Conservation (phyloP, 37 sponge, comb jelly and placozoan species). For the Crambe crambe region DNA sequence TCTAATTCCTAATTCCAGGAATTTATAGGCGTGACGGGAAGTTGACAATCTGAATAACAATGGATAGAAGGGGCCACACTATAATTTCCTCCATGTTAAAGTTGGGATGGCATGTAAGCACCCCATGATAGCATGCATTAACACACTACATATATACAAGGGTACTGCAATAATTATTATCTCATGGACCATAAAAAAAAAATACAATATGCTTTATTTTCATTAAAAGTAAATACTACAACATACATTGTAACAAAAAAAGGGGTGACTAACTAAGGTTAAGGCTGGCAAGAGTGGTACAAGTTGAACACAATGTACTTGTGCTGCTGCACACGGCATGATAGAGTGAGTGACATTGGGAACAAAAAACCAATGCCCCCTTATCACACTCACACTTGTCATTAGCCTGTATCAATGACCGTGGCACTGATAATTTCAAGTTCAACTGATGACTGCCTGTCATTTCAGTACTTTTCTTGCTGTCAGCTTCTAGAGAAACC, state of each 20-base stretch:
- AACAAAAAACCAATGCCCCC: slow-evolving; percentile 28
- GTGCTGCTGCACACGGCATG: slow-evolving; percentile 10
- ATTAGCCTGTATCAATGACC: slow-evolving; percentile 27
- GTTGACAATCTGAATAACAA: too few species aligned
- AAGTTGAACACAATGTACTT: slow-evolving; percentile 1
- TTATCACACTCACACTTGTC: slow-evolving; percentile 15
- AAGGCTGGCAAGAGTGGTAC: background rate
- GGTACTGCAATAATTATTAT: too few species aligned
- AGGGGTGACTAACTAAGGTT: background rate
- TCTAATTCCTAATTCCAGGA: too few species aligned
- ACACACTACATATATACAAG: too few species aligned
- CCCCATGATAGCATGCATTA: too few species aligned
- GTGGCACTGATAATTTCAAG: slow-evolving; percentile 37
- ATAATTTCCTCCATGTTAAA: too few species aligned
- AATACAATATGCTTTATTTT: too few species aligned
- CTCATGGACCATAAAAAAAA: too few species aligned
- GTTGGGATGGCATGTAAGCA: too few species aligned
- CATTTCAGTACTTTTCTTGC: background rate
- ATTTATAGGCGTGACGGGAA: too few species aligned
- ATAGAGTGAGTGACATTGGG: slow-evolving; percentile 24
- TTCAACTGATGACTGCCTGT: background rate
- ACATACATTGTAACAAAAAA: background rate
- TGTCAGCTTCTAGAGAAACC: background rate
- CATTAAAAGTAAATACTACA: too few species aligned
- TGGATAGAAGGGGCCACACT: too few species aligned